Evolutionary conservation across 2,888 invertebrate genomes (phyloP).

Genomic region (Chloroclysta siterata): DNA sequence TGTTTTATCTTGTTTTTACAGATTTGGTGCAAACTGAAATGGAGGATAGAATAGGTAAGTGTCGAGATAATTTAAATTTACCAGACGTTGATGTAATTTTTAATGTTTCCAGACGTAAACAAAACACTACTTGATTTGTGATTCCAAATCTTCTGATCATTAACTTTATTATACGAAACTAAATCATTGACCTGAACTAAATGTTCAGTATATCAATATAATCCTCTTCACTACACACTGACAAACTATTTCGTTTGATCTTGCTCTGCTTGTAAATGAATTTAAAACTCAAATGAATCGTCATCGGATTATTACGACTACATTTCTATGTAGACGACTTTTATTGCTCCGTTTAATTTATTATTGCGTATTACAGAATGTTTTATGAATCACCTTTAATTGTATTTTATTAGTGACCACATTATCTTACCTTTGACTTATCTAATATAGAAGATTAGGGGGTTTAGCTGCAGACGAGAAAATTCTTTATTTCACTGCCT

Average conservation of each 20-base stretch:
- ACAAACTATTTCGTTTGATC: slow-evolving; percentile 36
- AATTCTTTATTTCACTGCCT: no score
- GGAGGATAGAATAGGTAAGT: slow-evolving; percentile 68
- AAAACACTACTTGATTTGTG: background rate
- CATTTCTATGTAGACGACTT: slow-evolving; percentile 6
- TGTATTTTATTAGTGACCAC: no score
- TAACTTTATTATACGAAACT: slow-evolving; percentile 8
- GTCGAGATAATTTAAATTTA: background rate
- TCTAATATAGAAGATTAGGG: no score
- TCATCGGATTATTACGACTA: slow-evolving; percentile 12
- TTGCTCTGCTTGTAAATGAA: slow-evolving; percentile 11
- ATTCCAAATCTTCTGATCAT: slow-evolving; percentile 4
- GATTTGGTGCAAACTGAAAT: slow-evolving; percentile 67
- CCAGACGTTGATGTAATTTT: background rate
- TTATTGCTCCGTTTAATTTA: slow-evolving; percentile 7
- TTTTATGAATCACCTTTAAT: no score
- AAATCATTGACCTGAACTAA: slow-evolving; percentile 19
- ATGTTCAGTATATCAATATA: slow-evolving; percentile 17
- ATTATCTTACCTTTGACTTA: no score
- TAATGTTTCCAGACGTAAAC: background rate
- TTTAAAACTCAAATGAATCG: slow-evolving; percentile 12
- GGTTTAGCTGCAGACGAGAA: no score
- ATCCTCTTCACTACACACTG: slow-evolving; percentile 7
- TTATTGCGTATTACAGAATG: background rate
- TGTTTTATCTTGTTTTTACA: slow-evolving; percentile 42